Evolutionary conservation across 2,888 invertebrate species (phyloP).

Genomic region (Cheilosia soror): DNA sequence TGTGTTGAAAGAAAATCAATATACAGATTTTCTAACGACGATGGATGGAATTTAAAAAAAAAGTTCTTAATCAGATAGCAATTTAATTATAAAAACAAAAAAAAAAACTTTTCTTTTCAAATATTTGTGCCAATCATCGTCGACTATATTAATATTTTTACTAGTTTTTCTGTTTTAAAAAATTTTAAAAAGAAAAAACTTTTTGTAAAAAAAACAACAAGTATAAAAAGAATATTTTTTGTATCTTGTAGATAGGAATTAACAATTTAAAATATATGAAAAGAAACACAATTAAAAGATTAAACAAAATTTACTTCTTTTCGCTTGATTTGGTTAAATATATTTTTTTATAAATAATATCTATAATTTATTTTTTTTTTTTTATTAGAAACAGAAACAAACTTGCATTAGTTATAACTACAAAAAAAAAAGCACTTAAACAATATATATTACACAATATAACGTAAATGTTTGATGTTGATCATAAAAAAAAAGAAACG

Average conservation of each 20-base stretch:
- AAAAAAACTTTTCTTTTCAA: constrained; percentile 34
- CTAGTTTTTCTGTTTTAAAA: constrained; percentile 16
- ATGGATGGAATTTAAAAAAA: constrained; percentile 41
- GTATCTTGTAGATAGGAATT: constrained; percentile 75
- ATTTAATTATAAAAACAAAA: constrained; percentile 19
- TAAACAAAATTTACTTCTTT: constrained; percentile 17
- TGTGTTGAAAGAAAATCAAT: constrained; percentile 5
- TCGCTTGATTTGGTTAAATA: background rate
- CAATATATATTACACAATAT: constrained; percentile 30
- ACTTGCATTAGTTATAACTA: constrained; percentile 20
- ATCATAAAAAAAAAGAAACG: constrained; percentile 14
- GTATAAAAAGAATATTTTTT: constrained; percentile 66
- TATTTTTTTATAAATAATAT: constrained; percentile 4
- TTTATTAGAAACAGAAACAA: constrained; percentile 10
- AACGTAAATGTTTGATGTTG: constrained; percentile 59
- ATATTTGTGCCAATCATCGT: constrained; percentile 54
- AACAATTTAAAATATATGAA: constrained; percentile 59
- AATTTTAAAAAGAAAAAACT: constrained; percentile 11
- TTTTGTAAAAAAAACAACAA: constrained; percentile 46
- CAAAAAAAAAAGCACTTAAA: constrained; percentile 10
- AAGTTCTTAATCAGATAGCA: constrained; percentile 11
- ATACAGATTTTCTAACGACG: constrained; percentile 41
- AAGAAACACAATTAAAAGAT: constrained; percentile 9
- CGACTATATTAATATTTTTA: constrained; percentile 39
- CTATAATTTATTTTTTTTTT: background rate